Percentiles rank a stretch among this genome's conserved stretches.
These are phyloP conservation scores for Atrichornis clamosus DNA, from an alignment of 2,113 vertebrate species.

Conservation along the genomic window DNA sequence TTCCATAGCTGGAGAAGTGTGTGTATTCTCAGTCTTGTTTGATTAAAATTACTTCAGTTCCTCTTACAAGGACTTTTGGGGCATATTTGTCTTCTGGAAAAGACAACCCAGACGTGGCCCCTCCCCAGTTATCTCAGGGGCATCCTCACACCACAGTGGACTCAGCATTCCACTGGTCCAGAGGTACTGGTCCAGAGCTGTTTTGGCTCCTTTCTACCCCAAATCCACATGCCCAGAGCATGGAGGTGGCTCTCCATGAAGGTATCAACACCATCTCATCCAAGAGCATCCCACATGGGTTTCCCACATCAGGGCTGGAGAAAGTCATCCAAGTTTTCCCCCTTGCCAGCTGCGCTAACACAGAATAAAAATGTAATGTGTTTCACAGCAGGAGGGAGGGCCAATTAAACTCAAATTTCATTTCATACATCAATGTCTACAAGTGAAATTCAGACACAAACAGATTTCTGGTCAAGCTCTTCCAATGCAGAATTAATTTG, in stretches of 20 bases:
- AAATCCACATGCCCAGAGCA: background rate
- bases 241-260: background rate
- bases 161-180: background rate
- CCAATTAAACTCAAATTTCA: background rate
- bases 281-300: background rate
- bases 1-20: background rate
- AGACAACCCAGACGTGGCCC: background rate
- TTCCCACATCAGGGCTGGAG: background rate
- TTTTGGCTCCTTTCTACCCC: background rate
- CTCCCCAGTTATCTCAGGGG: background rate
- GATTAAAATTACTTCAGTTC: conserved; percentile 25
- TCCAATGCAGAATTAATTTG: conserved; percentile 22
- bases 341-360: background rate
- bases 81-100: background rate
- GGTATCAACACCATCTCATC: background rate
- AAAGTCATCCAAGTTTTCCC: background rate
- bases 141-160: background rate
- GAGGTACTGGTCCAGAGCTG: background rate
- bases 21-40: background rate
- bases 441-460: conserved; percentile 16
- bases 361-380: background rate
- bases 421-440: conserved; percentile 22
- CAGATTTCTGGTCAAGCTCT: conserved; percentile 42
- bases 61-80: background rate
- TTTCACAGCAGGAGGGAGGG: background rate